Evolutionary conservation across 1,140 invertebrate species (phyloP).

Genomic region (Meloidogyne hapla): DNA sequence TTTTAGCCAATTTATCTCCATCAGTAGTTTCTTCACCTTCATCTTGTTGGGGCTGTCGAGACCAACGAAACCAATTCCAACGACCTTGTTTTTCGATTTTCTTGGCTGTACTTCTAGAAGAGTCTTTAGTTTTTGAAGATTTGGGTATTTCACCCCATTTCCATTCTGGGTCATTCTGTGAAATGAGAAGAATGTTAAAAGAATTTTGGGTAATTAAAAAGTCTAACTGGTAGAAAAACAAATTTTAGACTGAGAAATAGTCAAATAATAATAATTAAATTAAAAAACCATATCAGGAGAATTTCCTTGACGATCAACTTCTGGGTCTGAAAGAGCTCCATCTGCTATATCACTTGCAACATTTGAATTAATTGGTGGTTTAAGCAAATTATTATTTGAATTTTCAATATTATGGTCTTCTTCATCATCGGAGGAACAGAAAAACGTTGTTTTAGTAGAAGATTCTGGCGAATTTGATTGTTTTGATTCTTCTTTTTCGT

Average conservation of each 20-base stretch:
- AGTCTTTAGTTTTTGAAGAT: conserved; percentile 33
- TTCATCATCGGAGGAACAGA: background rate
- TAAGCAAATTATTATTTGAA: background rate
- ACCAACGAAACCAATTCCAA: conserved; percentile 33
- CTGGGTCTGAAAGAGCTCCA: conserved; percentile 60
- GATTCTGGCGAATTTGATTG: background rate
- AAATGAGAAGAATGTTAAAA: conserved; percentile 16
- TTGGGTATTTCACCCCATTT: conserved; percentile 90
- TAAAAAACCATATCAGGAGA: conserved; percentile 17
- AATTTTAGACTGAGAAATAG: too few species aligned
- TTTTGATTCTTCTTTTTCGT: background rate
- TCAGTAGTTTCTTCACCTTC: background rate
- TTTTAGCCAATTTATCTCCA: conserved; percentile 5
- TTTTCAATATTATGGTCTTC: background rate
- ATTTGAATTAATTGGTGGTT: background rate
- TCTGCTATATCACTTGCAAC: conserved; percentile 48
- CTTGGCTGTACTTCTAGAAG: conserved; percentile 9
- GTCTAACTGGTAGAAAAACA: too few species aligned
- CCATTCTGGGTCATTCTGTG: conserved; percentile 71
- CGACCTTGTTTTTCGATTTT: conserved; percentile 31
- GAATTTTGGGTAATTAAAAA: conserved; percentile 4
- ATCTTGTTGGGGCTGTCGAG: conserved; percentile 17
- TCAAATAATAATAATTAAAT: background rate
- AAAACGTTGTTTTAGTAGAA: background rate
- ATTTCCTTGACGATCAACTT: conserved; percentile 50